phyloP scores from a whole-genome alignment of 2,888 invertebrate species.

The Tortricodes alternella region DNA sequence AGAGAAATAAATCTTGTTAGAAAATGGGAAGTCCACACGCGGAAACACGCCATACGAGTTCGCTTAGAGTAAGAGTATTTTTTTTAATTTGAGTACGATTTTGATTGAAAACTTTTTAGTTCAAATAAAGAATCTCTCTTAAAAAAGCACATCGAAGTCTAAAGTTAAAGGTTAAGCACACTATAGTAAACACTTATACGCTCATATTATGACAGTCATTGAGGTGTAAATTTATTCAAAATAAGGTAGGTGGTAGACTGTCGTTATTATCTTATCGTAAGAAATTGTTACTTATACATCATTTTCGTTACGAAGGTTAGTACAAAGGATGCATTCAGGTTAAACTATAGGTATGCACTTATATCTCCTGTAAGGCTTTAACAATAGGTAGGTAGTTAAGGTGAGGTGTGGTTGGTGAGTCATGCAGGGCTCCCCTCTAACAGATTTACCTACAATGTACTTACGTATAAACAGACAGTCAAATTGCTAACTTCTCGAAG shows the following conservation, averaged over 20 bases:
- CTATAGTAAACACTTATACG: no score
- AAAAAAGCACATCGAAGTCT: not conserved
- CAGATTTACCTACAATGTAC: no score
- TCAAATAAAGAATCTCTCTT: not conserved
- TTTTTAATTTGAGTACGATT: conserved; percentile 27
- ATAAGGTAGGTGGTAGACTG: not conserved
- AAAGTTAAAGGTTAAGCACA: not conserved
- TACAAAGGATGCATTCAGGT: no score
- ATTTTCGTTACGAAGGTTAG: no score
- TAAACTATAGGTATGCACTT: no score
- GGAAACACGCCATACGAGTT: conserved; percentile 63
- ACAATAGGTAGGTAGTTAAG: no score
- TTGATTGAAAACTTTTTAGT: not conserved
- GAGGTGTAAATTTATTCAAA: not conserved
- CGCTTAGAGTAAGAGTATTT: conserved; percentile 57
- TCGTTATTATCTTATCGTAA: no score
- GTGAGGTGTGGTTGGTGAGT: no score
- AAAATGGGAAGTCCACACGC: conserved; percentile 75
- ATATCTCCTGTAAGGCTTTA: no score
- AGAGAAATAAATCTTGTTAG: conserved; percentile 76
- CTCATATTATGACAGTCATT: no score
- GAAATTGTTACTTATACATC: no score
- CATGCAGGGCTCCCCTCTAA: no score
- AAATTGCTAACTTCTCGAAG: conserved; percentile 4
- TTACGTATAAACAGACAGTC: conserved; percentile 15